These are phyloP conservation scores for Cassiopea andromeda DNA, from an alignment of 30 jellyfish, hydroid and myxozoan species.

Conservation along the genomic window DNA sequence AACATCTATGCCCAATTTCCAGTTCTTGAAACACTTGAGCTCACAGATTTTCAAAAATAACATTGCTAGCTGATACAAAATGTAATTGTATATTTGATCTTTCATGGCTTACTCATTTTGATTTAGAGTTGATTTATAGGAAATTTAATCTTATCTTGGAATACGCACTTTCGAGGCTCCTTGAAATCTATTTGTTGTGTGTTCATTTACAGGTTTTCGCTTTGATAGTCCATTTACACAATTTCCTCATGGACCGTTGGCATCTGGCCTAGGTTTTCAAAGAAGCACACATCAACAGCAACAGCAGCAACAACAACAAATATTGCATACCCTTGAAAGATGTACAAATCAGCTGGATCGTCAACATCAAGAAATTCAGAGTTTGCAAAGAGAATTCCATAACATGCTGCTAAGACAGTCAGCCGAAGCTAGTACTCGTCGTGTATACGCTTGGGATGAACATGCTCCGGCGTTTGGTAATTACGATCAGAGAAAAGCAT, in stretches of 20 bases:
- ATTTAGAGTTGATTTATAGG: no score
- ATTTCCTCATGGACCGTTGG: neutral
- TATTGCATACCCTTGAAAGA: slow-evolving; percentile 48
- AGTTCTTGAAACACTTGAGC: no score
- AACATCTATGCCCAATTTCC: no score
- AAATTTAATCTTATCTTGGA: no score
- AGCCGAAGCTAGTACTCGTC: slow-evolving; percentile 1
- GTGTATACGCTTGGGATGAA: slow-evolving; percentile 66
- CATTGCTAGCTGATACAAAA: no score
- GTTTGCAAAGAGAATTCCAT: slow-evolving; percentile 63
- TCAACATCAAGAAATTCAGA: slow-evolving; percentile 58
- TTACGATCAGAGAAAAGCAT: slow-evolving; percentile 17
- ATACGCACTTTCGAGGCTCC: neutral
- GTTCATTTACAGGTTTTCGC: neutral
- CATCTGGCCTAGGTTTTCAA: slow-evolving; percentile 9
- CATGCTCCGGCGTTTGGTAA: slow-evolving; percentile 13
- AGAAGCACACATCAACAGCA: slow-evolving; percentile 1
- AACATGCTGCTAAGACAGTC: slow-evolving; percentile 21
- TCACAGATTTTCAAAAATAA: no score
- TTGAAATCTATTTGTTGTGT: no score
- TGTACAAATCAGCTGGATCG: slow-evolving; percentile 67
- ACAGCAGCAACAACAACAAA: slow-evolving; percentile 5
- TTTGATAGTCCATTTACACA: neutral
- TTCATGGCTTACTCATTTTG: no score
- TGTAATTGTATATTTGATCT: no score